Conservation (phyloP, 1,140 invertebrate species). For the Eulimnadia texana region DNA sequence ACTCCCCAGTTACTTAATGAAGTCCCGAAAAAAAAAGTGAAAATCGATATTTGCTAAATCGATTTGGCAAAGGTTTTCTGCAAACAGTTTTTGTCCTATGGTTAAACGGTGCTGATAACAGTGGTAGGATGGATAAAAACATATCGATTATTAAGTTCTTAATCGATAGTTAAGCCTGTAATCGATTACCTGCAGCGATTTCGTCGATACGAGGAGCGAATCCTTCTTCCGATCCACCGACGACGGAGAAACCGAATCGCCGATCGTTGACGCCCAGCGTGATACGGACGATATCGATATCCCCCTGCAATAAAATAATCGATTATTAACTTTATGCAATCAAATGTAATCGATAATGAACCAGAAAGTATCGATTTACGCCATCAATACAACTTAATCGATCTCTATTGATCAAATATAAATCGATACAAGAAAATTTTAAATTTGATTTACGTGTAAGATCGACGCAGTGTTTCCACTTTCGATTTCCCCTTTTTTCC, state of each 20-base stretch:
- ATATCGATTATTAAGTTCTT: neutral
- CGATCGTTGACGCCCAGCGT: conserved; percentile 26
- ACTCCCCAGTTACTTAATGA: no score
- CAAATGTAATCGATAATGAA: no score
- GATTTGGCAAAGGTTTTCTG: no score
- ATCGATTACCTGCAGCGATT: conserved; percentile 31
- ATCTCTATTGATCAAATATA: no score
- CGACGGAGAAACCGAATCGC: conserved; percentile 37
- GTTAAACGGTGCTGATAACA: neutral
- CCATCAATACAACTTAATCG: no score
- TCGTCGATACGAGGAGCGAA: conserved; percentile 34
- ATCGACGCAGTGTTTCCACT: no score
- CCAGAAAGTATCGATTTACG: no score
- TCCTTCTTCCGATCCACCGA: conserved; percentile 35
- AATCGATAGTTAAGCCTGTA: neutral
- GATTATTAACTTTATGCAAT: neutral
- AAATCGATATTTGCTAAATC: no score
- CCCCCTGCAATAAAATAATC: neutral
- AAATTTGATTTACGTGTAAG: no score
- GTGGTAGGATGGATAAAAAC: neutral
- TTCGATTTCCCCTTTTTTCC: no score
- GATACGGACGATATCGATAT: conserved; percentile 16
- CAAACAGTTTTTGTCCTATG: no score
- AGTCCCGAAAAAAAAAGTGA: neutral
- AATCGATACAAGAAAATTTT: no score